Conservation (phyloP, 2,113 vertebrate genomes). For the Chlamydotis undulata region DNA sequence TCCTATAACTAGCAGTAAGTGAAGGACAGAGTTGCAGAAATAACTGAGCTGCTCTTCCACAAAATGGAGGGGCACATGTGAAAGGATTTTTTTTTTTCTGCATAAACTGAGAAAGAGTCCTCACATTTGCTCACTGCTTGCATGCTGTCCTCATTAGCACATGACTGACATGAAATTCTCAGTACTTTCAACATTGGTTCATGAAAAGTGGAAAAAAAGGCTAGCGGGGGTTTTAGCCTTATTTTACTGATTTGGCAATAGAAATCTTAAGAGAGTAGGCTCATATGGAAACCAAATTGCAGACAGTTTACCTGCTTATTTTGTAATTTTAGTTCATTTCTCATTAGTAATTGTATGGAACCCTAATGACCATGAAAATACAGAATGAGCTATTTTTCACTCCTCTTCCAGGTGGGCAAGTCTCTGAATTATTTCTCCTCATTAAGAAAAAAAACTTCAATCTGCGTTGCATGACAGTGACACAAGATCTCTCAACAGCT, state of each 20-base stretch:
- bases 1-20: neutral
- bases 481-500: conserved; percentile 43
- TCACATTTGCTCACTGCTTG: neutral
- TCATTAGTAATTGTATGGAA: conserved; percentile 39
- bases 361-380: conserved; percentile 27
- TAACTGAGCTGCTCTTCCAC: neutral
- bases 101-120: neutral
- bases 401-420: conserved; percentile 51
- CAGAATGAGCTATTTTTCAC: conserved; percentile 37
- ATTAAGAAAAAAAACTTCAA: conserved; percentile 60
- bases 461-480: conserved; percentile 59
- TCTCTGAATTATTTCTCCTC: conserved; percentile 66
- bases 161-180: neutral
- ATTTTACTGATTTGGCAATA: neutral
- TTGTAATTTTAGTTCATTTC: conserved; percentile 36
- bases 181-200: neutral
- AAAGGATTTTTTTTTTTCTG: neutral
- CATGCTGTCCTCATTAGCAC: neutral
- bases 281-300: neutral
- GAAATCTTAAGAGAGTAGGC: neutral
- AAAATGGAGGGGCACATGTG: neutral
- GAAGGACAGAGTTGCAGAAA: neutral
- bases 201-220: neutral
- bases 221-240: neutral
- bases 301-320: conserved; percentile 8